Evolutionary conservation across 2,797 vertebrate species (phyloP), one percentile per base, ranked within the genome.

Genomic region (Sparidentex hasta): DNA sequence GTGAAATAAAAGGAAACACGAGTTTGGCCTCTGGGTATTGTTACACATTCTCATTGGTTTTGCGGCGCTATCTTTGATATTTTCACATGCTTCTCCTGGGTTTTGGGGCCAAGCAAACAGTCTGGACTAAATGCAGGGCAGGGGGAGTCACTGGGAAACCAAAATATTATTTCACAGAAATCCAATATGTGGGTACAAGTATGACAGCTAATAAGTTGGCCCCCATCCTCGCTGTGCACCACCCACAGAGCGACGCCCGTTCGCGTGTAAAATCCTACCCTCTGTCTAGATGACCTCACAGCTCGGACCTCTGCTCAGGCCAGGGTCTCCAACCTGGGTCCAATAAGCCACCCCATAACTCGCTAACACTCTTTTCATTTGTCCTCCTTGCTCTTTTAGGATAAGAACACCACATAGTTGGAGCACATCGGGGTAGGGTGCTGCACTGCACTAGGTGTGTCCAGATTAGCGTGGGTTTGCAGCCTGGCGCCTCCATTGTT

Each of bases 81-180:
- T 90, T 93, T 89, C 88, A 86, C 87, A 93, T 86, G 84, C 66
- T 83, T 79, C 76, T 87, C 73, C 23, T 33, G 70, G 83, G 74
- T 69, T 90, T 88, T 80, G 65, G 71, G 84, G 71, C 80, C 76
- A 82, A 88, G 57, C 12, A 57, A 86, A 82, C 69, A 63, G 61
- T 90, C 89, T 88, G 84, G 80, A 90, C 83, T 55, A 61, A 85
- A 86, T 59, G 70, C 74, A 70, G 72, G 72, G 56, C 79, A 84
- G 78, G 67, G 86, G 72, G 86, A 89, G 85, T 90, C 83, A 88
- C 88, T 48, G 59, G 70, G 76, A 92, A 93, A 94, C 25, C 72
- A 71, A 94, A 95, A 95, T 93, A 95, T 95, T 94, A 91, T 93
- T 92, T 87, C 74, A 83, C 65, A 80, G 90, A 92, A 94, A 93